Evolutionary conservation across 2,888 invertebrate species (phyloP), one percentile per base, ranked within the genome.

Genomic region (Conomelus anceps): DNA sequence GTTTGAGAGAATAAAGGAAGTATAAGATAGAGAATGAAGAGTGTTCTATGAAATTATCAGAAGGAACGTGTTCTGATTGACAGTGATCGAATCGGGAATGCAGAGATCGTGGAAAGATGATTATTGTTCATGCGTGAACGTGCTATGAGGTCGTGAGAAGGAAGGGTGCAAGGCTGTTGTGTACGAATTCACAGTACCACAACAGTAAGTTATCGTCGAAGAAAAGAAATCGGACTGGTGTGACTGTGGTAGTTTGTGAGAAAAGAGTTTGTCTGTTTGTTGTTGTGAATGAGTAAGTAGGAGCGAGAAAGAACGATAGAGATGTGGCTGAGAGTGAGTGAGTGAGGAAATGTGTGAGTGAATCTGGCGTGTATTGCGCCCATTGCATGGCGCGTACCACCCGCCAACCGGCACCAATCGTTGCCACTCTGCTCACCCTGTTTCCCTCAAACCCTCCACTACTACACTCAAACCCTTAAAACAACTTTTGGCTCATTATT

Each of bases 401-500:
- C 63, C 63, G n/a, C 63, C 1, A 63, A 13, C 63, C 20, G 63
- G 63, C 63, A 63, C 63, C n/a, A 20, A n/a, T 26, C 11, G 26
- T 11, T 85, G 85, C 23, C 23, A 22, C 85, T 23, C 22, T 22
- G 0, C 86, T 20, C 11, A 86, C 23, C 22, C 86, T 23, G n/a
- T 20, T 20, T 24, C 86, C 22, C 22, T 11, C 24, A 24, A 24
- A 86, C 86, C 86, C 29, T 24, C 24, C 23, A 86, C 86, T 24
- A 86, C 86, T 24, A 86, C 29, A 86, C 86, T 86, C 29, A 24
- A n/a, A 24, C 86, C 86, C 29, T 86, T 29, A 24, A 23, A 86
- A 86, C 29, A 86, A 86, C 86, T 86, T 86, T 29, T 23, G 86
- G 26, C 86, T 86, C 86, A 86, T 86, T 86, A 86, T 86, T 86